Evolutionary conservation across 2,113 vertebrate genomes (phyloP), one percentile per base, ranked within the genome.

Genomic region (Lichenostomus cassidix): DNA sequence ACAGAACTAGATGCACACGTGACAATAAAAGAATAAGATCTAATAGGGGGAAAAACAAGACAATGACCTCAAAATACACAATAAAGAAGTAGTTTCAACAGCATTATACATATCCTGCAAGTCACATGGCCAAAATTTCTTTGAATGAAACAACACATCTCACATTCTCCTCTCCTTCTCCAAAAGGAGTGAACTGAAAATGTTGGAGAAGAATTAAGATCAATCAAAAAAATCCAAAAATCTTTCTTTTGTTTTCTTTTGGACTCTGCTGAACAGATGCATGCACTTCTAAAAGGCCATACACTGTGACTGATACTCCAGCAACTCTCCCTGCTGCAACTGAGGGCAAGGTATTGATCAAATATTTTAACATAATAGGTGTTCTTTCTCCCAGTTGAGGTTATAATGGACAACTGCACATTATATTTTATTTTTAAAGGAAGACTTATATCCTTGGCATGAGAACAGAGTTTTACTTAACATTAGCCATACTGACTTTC

Each of bases 401-500:
- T 65, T 71, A 70, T 9, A 86, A 63, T 5, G 15, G 44, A 52
- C 6, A 87, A 71, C 18, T 44, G n/a, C 14, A 10, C 28, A 25
- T 58, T 89, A 82, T 55, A 55, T 12, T 55, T 89, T 37, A 42
- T 62, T 87, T 91, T 44, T 53, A 53, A 94, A 79, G 47, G 25
- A 60, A 53, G 21, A 63, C 12, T 16, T 29, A 0, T 12, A 76
- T 21, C 42, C 52, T 14, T 28, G n/a, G 41, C 37, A 62, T 31
- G n/a, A 87, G 29, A 92, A 70, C 2, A 56, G 21, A 71, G 15
- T 53, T 63, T 63, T 39, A 47, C n/a, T 68, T 77, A 31, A 58
- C 0, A 1, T 49, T 27, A 80, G 47, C 37, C 39, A 35, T 10
- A 35, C 2, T 0, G 0, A 35, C 67, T 67, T 47, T 39, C 23